These are phyloP conservation scores for Epinotia ramella DNA, from an alignment of 2,888 invertebrate species.

Conservation along the genomic window DNA sequence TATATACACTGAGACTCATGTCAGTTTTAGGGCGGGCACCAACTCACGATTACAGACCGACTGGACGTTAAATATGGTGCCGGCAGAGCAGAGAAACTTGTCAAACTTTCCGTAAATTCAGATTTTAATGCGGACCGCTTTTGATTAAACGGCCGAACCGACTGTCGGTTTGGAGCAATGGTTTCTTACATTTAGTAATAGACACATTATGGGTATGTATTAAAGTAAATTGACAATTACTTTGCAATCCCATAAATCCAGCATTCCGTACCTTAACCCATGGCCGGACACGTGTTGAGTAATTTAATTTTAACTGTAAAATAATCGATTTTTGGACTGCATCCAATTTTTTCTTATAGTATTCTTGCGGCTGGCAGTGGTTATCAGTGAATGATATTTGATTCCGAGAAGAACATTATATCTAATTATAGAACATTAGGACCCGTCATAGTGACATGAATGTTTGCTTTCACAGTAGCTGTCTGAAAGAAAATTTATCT, in stretches of 20 bases:
- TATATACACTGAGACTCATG: too few species aligned
- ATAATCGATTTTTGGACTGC: conserved; percentile 80
- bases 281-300: conserved; percentile 49
- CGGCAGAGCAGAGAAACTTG: too few species aligned
- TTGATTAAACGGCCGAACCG: too few species aligned
- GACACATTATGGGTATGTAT: neutral
- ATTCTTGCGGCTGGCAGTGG: conserved; percentile 73
- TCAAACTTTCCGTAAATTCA: too few species aligned
- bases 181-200: too few species aligned
- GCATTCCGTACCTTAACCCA: neutral
- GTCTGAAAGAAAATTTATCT: conserved; percentile 39
- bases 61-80: too few species aligned
- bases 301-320: conserved; percentile 72
- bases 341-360: conserved; percentile 75
- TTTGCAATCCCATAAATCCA: neutral
- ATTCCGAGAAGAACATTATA: conserved; percentile 74
- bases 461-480: conserved; percentile 41
- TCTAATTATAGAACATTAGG: conserved; percentile 75
- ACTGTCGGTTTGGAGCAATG: too few species aligned
- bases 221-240: neutral
- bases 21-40: too few species aligned
- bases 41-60: too few species aligned
- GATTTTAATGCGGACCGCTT: too few species aligned
- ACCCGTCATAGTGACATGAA: conserved; percentile 52
- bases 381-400: conserved; percentile 76